Base-by-base conservation (phyloP, 2,797 vertebrate species). In the Cossypha heuglini region DNA sequence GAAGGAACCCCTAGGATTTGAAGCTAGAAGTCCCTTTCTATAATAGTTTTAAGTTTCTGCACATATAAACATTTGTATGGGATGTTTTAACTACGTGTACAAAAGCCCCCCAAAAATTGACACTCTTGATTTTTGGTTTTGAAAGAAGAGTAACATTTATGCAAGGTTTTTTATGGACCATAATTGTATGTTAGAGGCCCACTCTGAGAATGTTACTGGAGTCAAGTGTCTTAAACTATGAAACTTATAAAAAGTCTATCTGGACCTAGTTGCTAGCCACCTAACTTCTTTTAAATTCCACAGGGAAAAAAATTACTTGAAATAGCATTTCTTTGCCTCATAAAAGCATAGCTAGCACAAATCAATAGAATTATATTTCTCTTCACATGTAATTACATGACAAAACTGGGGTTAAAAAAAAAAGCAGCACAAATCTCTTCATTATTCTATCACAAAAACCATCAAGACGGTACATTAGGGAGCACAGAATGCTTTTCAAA, bases 81-180 rank as follows among this genome's bases (percentile, higher is more conserved):
- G 13, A 26, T 52, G 3, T 40, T 78, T 18, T 61, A 69, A 28
- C 9, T 48, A 26, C 12, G 19, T 16, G 8, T 18, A n/a, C 28
- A 49, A 31, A 54, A n/a, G 21, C 18, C 5, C 0, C 4, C 10
- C 5, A 69, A 79, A 73, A 55, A 3, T 1, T 66, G 7, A 0
- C 2, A 51, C 0, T 62, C 7, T 3, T 2, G 3, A 35, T 88
- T 61, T 62, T 37, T 21, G 11, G 8, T 46, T 88, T 38, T 43
- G 22, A 45, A 81, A 93, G 79, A 18, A 37, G 69, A 22, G 8
- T 13, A 37, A 3, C 25, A 69, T 46, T 74, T 25, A 64, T 29
- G 17, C 1, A 19, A 35, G 16, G 10, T 22, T 42, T 72, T 71
- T 64, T 21, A 51, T 57, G 20, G 68, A 42, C 7, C 3, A 3